A percentile compares a stretch with the other conserved stretches of the same genome.
Conservation (phyloP, 2,113 vertebrate genomes). For the Myotis davidii region DNA sequence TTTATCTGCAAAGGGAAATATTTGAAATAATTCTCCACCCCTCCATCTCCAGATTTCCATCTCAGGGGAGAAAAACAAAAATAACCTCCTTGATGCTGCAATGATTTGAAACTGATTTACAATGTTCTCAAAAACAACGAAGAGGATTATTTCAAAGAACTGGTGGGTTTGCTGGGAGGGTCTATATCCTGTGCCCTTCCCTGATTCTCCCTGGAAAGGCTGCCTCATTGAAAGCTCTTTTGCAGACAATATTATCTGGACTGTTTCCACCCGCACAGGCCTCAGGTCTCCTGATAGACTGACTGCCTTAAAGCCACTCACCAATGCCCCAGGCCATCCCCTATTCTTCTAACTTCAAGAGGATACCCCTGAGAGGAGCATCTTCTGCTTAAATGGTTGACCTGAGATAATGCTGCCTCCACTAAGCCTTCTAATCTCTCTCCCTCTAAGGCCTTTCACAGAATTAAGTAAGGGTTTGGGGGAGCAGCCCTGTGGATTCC, state of each 20-base stretch:
- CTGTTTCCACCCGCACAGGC: background rate
- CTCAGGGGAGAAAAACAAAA: background rate
- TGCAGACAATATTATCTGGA: background rate
- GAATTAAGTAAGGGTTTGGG: conserved; percentile 21
- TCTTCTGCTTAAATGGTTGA: background rate
- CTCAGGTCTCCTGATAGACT: background rate
- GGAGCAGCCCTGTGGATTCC: background rate
- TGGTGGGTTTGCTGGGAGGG: background rate
- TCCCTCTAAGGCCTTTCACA: background rate
- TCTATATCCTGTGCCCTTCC: background rate
- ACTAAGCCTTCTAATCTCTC: background rate
- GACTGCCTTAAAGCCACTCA: background rate
- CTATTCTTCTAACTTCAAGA: background rate
- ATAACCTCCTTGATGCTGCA: background rate
- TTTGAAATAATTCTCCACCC: background rate
- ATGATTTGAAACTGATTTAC: background rate
- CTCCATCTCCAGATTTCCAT: background rate
- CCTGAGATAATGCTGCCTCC: accelerated
- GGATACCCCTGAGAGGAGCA: background rate
- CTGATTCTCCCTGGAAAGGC: background rate
- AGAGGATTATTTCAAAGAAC: background rate
- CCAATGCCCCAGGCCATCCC: background rate
- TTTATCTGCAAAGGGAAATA: background rate
- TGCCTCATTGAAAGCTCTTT: background rate
- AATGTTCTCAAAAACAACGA: background rate